Base-by-base conservation (phyloP, 53 echinoderm and acorn worm species). In the Echinometra lucunter region DNA sequence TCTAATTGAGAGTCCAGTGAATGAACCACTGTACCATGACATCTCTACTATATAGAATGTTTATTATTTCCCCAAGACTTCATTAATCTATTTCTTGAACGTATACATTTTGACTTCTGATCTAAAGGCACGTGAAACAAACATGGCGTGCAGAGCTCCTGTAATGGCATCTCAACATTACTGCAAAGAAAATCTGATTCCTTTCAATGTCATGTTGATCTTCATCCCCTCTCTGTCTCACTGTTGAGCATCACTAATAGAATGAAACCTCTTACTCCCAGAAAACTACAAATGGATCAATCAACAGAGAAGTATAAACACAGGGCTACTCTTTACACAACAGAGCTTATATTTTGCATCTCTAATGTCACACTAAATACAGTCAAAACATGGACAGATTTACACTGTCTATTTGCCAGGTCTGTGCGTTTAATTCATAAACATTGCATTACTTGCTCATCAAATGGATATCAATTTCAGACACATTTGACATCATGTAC, bases 211-310 rank as follows among this genome's bases (percentile, higher is more conserved):
- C 44, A 1, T 42, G 21, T 44, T 81, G 6, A 81, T 81, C 19
- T 81, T 19, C 21, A 81, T 81, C 81, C 19, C 81, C 19, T 81
- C 38, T 44, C 85, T 37, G 13, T 85, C n/a, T n/a, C 85, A 49
- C 47, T 49, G 49, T 37, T 6, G 38, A 0, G n/a, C 45, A 49
- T n/a, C 49, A 10, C 9, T 28, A 85, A 85, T 49, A 45, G 11
- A 10, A 18, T 25, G 35, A n/a, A 85, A 78, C 17, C 38, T 49
- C 12, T 85, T 49, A 21, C 85, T 85, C n/a, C 7, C 3, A 15
- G 85, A 28, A 85, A 85, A 85, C 49, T 47, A 49, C 85, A 85
- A 85, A 49, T 85, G 49, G 85, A 85, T 85, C 85, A 53, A 47
- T 85, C 85, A 85, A 85, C 49, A 85, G 44, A 53, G 85, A 5